Evolutionary conservation across 2,797 vertebrate genomes (phyloP).

Genomic region (Notolepis coatsorum): DNA sequence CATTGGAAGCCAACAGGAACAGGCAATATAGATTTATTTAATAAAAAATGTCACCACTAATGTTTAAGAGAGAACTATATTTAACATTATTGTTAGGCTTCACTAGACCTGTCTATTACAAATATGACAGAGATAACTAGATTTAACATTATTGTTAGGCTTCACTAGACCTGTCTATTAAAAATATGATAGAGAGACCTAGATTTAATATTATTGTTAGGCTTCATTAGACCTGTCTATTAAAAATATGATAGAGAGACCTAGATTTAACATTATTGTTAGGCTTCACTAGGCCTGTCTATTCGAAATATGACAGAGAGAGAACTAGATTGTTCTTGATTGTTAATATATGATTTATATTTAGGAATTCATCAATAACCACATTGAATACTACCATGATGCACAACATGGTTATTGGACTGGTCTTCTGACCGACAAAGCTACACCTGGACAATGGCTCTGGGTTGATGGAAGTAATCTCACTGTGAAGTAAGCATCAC

Average conservation of each 20-base stretch:
- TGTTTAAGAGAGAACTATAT: background rate
- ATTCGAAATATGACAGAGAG: background rate
- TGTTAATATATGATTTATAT: background rate
- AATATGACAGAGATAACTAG: background rate
- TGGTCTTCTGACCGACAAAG: conserved; percentile 45
- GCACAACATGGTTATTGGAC: conserved; percentile 65
- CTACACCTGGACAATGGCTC: background rate
- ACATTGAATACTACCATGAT: background rate
- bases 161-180: background rate
- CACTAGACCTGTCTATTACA: background rate
- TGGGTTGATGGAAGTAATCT: conserved; percentile 52
- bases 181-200: background rate
- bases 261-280: background rate
- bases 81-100: background rate
- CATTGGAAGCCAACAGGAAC: conserved; percentile 68
- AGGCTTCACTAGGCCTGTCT: background rate
- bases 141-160: background rate
- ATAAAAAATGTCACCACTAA: too few species aligned
- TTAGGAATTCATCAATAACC: conserved; percentile 73
- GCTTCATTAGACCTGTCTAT: background rate
- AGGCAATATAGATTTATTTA: conserved; percentile 41
- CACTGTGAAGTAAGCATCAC: conserved; percentile 33
- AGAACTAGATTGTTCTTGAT: background rate
- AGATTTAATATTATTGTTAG: background rate
- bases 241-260: background rate